These are phyloP conservation scores for Nibea albiflora DNA, from an alignment of 2,113 vertebrate genomes.

Conservation along the genomic window DNA sequence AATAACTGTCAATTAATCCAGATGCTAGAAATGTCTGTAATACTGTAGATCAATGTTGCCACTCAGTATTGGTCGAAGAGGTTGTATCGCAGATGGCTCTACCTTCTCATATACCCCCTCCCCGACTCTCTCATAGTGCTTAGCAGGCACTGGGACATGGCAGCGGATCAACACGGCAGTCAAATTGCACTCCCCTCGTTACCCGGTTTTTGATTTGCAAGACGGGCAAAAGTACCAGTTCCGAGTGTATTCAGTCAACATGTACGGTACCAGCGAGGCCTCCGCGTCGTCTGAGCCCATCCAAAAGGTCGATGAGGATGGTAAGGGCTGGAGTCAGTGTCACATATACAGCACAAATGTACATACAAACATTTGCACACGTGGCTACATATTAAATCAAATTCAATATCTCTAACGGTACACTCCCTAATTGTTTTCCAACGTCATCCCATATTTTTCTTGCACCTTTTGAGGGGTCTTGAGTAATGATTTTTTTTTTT, in stretches of 20 bases:
- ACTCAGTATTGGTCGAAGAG: not conserved
- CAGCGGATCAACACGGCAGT: conserved; percentile 91
- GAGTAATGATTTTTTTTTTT: not conserved
- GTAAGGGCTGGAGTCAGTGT: conserved; percentile 81
- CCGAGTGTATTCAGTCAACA: conserved; percentile 90
- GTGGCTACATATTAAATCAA: not conserved
- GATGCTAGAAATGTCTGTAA: not conserved
- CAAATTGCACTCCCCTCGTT: conserved; percentile 91
- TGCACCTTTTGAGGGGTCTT: not conserved
- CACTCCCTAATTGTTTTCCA: too few relatives aligned
- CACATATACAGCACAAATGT: not conserved
- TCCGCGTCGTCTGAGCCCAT: conserved; percentile 89
- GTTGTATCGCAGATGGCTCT: conserved; percentile 33
- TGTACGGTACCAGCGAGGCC: conserved; percentile 90
- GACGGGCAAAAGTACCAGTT: conserved; percentile 93
- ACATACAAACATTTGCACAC: not conserved
- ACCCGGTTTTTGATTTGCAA: conserved; percentile 93
- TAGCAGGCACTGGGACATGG: conserved; percentile 91
- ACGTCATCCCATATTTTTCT: too few relatives aligned
- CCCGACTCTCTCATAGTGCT: conserved; percentile 83
- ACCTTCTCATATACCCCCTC: conserved; percentile 11
- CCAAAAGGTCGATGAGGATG: conserved; percentile 88
- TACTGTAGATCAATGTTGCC: not conserved
- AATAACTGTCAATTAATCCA: not conserved
- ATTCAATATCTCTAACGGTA: too few relatives aligned